These are phyloP conservation scores for Phalacrocorax carbo DNA, from an alignment of 2,113 vertebrate species.

Conservation along the genomic window DNA sequence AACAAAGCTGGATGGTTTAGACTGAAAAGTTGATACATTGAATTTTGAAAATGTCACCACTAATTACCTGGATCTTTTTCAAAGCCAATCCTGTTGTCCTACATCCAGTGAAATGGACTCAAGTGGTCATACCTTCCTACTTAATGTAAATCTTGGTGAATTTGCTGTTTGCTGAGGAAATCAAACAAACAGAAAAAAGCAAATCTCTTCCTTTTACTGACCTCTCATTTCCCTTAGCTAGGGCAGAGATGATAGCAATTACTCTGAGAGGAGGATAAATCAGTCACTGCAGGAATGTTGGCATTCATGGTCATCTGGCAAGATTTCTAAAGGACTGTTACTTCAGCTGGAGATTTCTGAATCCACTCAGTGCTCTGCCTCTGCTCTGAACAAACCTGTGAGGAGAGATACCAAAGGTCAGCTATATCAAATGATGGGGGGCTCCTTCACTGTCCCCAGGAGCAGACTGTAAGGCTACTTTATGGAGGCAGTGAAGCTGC, in stretches of 20 bases:
- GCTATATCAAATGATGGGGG: accelerated
- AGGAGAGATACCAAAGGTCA: background rate
- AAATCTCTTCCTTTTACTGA: background rate
- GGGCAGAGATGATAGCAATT: background rate
- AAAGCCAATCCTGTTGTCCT: background rate
- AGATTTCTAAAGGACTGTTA: background rate
- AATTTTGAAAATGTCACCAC: background rate
- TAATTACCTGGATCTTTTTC: background rate
- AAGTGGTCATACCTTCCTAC: background rate
- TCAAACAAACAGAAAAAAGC: background rate
- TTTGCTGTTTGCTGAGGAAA: background rate
- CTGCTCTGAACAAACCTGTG: background rate
- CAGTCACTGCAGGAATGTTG: background rate
- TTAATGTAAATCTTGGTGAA: background rate
- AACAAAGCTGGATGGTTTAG: background rate
- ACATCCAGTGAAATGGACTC: background rate
- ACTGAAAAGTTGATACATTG: background rate
- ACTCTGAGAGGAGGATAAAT: background rate
- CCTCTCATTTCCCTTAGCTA: background rate
- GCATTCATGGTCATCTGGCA: background rate
- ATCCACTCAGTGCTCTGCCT: background rate
- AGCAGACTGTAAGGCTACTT: background rate
- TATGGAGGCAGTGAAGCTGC: background rate
- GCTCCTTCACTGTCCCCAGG: background rate
- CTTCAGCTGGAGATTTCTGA: background rate